Conservation (phyloP, 2,888 invertebrate genomes). For the Aphodius sticticus region DNA sequence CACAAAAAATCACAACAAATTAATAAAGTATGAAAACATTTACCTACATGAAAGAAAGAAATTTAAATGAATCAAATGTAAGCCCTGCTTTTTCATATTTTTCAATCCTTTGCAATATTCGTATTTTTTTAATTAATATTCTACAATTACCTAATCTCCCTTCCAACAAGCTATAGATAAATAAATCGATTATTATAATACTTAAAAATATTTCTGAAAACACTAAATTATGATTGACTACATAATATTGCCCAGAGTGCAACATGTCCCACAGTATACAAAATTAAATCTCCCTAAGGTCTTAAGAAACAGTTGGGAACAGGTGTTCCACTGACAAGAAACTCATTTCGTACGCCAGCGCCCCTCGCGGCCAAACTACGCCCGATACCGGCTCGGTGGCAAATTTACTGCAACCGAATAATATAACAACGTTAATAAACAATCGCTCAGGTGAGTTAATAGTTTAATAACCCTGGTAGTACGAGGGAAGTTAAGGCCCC, state of each 20-base stretch:
- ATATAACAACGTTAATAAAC: conserved; percentile 31
- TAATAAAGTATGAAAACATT: too few relatives aligned
- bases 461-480: conserved; percentile 34
- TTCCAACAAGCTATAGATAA: too few relatives aligned
- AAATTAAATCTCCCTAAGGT: conserved; percentile 6
- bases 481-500: conserved; percentile 11
- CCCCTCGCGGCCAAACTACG: not conserved
- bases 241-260: not conserved
- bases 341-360: conserved; percentile 10
- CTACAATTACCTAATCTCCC: too few relatives aligned
- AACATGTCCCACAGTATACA: not conserved
- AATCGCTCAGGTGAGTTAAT: conserved; percentile 34
- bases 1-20: too few relatives aligned
- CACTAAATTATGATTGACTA: not conserved
- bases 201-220: not conserved
- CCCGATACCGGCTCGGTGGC: not conserved
- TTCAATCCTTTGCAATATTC: too few relatives aligned
- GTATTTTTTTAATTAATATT: too few relatives aligned
- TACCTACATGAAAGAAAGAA: too few relatives aligned
- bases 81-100: too few relatives aligned
- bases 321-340: conserved; percentile 19
- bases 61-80: too few relatives aligned
- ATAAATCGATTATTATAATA: too few relatives aligned
- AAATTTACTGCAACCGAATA: conserved; percentile 24
- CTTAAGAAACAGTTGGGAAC: conserved; percentile 22